Evolutionary conservation across 1,140 invertebrate species (phyloP), one percentile per base, ranked within the genome.

Genomic region (Schlechtendalia chinensis): DNA sequence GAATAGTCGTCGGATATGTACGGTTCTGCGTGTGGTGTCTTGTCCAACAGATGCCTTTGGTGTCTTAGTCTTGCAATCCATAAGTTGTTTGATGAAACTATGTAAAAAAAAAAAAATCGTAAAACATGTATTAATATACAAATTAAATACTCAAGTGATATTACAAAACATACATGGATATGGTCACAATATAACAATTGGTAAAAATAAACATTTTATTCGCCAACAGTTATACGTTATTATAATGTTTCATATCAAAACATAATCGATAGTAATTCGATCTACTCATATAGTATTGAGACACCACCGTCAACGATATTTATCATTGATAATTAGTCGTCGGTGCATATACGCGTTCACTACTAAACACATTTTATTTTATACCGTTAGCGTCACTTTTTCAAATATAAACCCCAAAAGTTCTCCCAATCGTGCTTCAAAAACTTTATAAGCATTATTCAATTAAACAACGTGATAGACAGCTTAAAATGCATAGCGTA

Each of bases 61-160:
- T 79, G 75, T 59, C 75, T 59, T 10, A 79, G 54, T 61, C 39
- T 79, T 63, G 56, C 75, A 27, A 5, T 59, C 75, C 75, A 63
- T 14, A 79, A 14, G n/a, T 79, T 79, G n/a, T 79, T 79, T 16
- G 75, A 27, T 39, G 58, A 22, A 59, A 50, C 75, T 50, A 61
- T 39, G 47, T 24, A 27, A 10, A 29, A 19, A 79, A 17, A 79
- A 47, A 79, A 22, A 65, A n/a, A 65, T 24, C 12, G 39, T 47
- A 69, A 47, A 14, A 5, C 22, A 24, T 14, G n/a, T n/a, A 47
- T 45, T 11, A 32, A 27, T 65, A n/a, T n/a, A n/a, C n/a, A n/a
- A n/a, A n/a, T 32, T 65, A 39, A 8, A 8, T 39, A 39, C 32
- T 4, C 32, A 39, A 39, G 3, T 8, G 32, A 39, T 8, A 8